Evolutionary conservation across 2,797 vertebrate genomes (phyloP).

Genomic region (Lepilemur septentrionalis): DNA sequence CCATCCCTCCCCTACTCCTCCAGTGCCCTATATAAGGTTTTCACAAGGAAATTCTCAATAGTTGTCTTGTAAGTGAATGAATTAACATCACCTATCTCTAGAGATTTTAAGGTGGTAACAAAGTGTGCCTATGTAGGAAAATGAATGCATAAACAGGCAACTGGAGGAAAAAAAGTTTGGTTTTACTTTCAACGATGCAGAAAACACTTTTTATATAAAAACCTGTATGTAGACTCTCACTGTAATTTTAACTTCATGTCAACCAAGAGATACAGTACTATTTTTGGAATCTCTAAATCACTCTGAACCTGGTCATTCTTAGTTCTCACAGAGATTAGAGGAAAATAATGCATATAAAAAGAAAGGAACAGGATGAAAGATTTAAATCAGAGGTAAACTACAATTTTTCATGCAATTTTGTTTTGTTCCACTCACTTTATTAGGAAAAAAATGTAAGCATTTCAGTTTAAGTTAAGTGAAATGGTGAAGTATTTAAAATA

Average conservation of each 20-base stretch:
- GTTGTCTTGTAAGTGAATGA: neutral
- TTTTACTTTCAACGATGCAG: constrained; percentile 32
- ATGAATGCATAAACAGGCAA: neutral
- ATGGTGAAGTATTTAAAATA: constrained; percentile 33
- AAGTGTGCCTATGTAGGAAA: neutral
- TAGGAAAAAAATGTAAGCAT: constrained; percentile 11
- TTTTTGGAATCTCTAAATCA: neutral
- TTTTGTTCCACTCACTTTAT: constrained; percentile 14
- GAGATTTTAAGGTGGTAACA: neutral
- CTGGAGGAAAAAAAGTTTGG: neutral
- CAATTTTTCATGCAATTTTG: neutral
- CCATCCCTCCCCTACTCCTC: neutral
- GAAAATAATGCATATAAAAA: constrained; percentile 20
- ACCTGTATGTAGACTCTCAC: neutral
- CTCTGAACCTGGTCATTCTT: constrained; percentile 13
- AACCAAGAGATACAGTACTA: neutral
- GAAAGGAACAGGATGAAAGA: neutral
- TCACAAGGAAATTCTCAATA: neutral
- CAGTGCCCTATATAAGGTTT: neutral
- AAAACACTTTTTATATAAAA: constrained; percentile 16
- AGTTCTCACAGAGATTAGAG: neutral
- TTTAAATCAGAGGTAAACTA: neutral
- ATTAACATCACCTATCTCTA: neutral
- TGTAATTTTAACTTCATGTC: constrained; percentile 19
- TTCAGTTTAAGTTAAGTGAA: constrained; percentile 38